Evolutionary conservation across 2,888 invertebrate species (phyloP).

Genomic region (Lysandra bellargus): DNA sequence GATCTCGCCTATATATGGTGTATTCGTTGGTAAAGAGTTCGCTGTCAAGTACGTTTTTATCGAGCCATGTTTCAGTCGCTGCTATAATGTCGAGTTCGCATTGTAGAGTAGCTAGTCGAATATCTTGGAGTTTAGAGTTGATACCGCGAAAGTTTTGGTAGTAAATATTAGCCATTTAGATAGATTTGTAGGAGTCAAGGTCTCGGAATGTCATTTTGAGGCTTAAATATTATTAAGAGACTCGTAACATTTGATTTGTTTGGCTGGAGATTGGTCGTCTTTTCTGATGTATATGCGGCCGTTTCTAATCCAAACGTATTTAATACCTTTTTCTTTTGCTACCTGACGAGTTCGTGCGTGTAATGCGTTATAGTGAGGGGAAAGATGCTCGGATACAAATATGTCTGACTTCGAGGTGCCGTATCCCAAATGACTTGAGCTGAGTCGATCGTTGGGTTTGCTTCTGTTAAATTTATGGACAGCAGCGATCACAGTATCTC

Average conservation of each 20-base stretch:
- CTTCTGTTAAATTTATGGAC: conserved; percentile 38
- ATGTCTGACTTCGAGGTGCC: conserved; percentile 30
- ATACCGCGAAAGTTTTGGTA: conserved; percentile 37
- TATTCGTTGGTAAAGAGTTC: conserved; percentile 33
- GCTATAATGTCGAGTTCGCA: conserved; percentile 34
- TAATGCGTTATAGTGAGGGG: conserved; percentile 33
- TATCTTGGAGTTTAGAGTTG: conserved; percentile 35
- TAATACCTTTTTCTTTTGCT: conserved; percentile 33
- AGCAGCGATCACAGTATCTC: conserved; percentile 37
- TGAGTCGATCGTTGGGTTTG: conserved; percentile 37
- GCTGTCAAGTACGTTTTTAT: conserved; percentile 32
- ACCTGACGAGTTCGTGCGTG: conserved; percentile 33
- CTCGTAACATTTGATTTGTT: conserved; percentile 34
- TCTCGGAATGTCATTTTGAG: not conserved
- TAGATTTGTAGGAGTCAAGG: conserved; percentile 2
- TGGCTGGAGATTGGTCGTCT: conserved; percentile 34
- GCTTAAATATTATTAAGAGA: conserved; percentile 33
- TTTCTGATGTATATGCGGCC: conserved; percentile 37
- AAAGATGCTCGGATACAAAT: conserved; percentile 37
- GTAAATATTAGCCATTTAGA: conserved; percentile 33
- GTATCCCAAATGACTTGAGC: conserved; percentile 33
- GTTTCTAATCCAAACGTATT: conserved; percentile 37
- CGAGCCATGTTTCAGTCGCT: conserved; percentile 36
- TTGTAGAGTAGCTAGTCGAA: conserved; percentile 25
- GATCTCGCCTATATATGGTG: conserved; percentile 26